These are phyloP conservation scores for Iphiclides podalirius DNA, from an alignment of 2,888 invertebrate genomes.

Conservation along the genomic window DNA sequence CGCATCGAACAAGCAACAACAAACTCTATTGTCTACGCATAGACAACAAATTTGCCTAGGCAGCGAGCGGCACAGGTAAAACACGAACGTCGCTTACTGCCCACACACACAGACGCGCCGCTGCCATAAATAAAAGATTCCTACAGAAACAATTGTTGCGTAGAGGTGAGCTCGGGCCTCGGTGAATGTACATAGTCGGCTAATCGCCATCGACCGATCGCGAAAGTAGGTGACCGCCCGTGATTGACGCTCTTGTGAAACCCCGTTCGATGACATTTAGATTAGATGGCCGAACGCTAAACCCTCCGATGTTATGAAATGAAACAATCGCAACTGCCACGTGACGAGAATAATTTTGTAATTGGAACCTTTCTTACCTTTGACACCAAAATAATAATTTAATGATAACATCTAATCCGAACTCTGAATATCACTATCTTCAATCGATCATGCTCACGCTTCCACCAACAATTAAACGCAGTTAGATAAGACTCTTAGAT, in stretches of 20 bases:
- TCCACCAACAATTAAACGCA: slow-evolving; percentile 2
- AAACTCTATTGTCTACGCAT: slow-evolving; percentile 34
- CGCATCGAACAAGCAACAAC: slow-evolving; percentile 34
- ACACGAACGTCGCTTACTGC: slow-evolving; percentile 68
- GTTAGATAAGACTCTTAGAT: slow-evolving; percentile 10
- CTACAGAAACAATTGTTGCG: slow-evolving; percentile 80
- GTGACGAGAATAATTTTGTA: slow-evolving; percentile 22
- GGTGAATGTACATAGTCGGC: slow-evolving; percentile 71
- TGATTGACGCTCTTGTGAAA: slow-evolving; percentile 78
- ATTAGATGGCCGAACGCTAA: slow-evolving; percentile 68
- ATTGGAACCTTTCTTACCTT: too few species aligned
- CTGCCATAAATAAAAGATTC: slow-evolving; percentile 80
- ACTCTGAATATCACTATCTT: too few species aligned
- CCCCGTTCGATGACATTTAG: slow-evolving; percentile 78
- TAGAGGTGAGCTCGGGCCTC: slow-evolving; percentile 76
- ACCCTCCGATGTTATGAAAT: slow-evolving; percentile 68
- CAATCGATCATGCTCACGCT: too few species aligned
- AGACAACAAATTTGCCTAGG: slow-evolving; percentile 37
- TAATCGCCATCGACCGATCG: slow-evolving; percentile 70
- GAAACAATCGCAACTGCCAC: too few species aligned
- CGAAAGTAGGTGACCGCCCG: slow-evolving; percentile 79
- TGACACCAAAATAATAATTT: too few species aligned
- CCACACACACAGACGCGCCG: slow-evolving; percentile 64
- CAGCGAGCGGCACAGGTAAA: slow-evolving; percentile 61
- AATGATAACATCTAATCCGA: too few species aligned